Conservation (phyloP, 1,140 invertebrate genomes). For the Probaryconus sp. region DNA sequence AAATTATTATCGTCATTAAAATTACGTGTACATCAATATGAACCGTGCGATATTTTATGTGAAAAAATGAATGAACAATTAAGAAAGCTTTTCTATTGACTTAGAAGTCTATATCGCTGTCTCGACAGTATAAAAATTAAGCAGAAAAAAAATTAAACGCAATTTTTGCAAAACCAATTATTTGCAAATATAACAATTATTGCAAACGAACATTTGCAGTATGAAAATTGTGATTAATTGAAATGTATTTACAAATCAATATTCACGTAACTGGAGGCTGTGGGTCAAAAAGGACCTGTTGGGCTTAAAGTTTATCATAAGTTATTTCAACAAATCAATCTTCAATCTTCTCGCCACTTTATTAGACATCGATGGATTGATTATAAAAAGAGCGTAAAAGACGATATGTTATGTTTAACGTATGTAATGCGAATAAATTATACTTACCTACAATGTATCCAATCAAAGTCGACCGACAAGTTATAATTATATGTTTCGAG, state of each 20-base stretch:
- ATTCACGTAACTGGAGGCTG: conserved; percentile 66
- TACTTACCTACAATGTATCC: conserved; percentile 33
- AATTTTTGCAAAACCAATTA: too few species aligned
- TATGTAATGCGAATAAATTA: conserved; percentile 43
- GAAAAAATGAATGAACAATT: too few species aligned
- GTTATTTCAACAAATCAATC: conserved; percentile 59
- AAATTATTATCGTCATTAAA: too few species aligned
- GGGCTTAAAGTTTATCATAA: conserved; percentile 61
- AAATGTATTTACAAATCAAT: conserved; percentile 34
- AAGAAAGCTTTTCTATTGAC: too few species aligned
- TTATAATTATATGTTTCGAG: conserved; percentile 45
- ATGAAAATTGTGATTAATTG: conserved; percentile 29
- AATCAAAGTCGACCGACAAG: conserved; percentile 28
- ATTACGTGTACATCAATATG: too few species aligned
- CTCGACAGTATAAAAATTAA: too few species aligned
- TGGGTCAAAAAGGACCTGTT: conserved; percentile 67
- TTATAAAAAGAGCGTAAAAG: conserved; percentile 34
- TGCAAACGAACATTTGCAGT: too few species aligned
- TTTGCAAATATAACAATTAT: too few species aligned
- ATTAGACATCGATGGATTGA: conserved; percentile 42
- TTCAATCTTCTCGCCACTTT: conserved; percentile 33
- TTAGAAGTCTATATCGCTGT: too few species aligned
- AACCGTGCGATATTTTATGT: too few species aligned
- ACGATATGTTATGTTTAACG: conserved; percentile 22
- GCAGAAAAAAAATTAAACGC: too few species aligned